These are phyloP conservation scores for Toxotes chatareus DNA, from an alignment of 2,113 vertebrate species.

Conservation along the genomic window DNA sequence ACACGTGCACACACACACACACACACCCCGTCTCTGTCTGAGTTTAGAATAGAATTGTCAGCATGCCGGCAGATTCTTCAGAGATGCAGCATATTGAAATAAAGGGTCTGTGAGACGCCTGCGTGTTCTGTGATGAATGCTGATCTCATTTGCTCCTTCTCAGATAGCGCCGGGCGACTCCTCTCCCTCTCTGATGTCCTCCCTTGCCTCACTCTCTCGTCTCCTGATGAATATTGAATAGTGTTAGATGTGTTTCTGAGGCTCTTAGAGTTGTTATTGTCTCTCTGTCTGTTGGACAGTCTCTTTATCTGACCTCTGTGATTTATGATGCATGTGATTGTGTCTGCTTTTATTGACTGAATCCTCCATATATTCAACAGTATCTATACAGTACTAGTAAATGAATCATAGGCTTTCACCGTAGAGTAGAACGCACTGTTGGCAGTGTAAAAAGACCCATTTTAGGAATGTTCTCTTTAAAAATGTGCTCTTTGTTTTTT, in stretches of 20 bases:
- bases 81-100: constrained; percentile 38
- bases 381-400: neutral
- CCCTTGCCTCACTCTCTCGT: constrained; percentile 14
- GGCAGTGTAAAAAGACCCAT: neutral
- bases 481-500: neutral
- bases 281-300: constrained; percentile 23
- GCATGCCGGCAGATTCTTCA: constrained; percentile 10
- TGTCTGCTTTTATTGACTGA: neutral
- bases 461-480: neutral
- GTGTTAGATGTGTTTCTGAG: constrained; percentile 20
- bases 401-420: neutral
- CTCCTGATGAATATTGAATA: constrained; percentile 47
- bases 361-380: neutral
- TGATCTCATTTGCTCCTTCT: constrained; percentile 55
- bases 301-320: constrained; percentile 1
- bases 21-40: neutral
- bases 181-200: constrained; percentile 19
- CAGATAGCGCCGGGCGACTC: constrained; percentile 28
- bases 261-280: constrained; percentile 30
- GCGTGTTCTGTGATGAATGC: constrained; percentile 37
- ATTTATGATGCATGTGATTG: neutral
- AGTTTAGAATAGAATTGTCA: constrained; percentile 23
- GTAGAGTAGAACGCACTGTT: neutral
- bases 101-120: constrained; percentile 11
- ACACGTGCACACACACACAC: neutral